Evolutionary conservation across 2,888 invertebrate species (phyloP), one percentile per base, ranked within the genome.

Genomic region (Spodoptera exigua): DNA sequence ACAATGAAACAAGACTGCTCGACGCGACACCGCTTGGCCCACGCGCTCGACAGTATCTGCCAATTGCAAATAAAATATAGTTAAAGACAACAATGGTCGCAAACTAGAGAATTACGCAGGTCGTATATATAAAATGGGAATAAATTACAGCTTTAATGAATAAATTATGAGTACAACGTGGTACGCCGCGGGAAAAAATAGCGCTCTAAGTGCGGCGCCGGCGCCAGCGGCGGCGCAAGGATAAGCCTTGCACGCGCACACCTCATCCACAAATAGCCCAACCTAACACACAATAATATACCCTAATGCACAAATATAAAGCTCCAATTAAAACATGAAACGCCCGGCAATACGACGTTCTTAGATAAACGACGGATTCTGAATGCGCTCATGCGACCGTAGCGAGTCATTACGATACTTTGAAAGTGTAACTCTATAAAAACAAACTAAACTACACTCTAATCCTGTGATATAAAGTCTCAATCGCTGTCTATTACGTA

Each of bases 361-460:
- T 62, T 63, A 66, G 56, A 74, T 63, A 76, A 73, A 81, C 77
- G 52, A 61, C 72, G 62, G 80, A 80, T 78, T 86, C 83, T 89
- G 88, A 92, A 92, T 91, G 93, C 91, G 92, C 86, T 90, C 93
- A 93, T 89, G 92, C 91, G 90, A 93, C 93, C 93, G 92, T 92
- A 91, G 89, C 92, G 85, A 92, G 90, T 86, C 89, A 92, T 91
- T 90, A 89, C 88, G 88, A 92, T 92, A 89, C 88, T 89, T 89
- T 88, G 86, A 89, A 90, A 89, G 86, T 89, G 82, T 83, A 85
- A 74, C 78, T 78, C 65, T 71, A 79, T 75, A 85, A 83, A 82
- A 83, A 83, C 85, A 88, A 78, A 83, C 85, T 68, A 88, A 89
- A 88, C 69, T 87, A 79, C 76, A 88, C 91, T 87, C 79, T 92